Evolutionary conservation across 2,888 invertebrate genomes (phyloP).

Genomic region (Drosophila rellima): DNA sequence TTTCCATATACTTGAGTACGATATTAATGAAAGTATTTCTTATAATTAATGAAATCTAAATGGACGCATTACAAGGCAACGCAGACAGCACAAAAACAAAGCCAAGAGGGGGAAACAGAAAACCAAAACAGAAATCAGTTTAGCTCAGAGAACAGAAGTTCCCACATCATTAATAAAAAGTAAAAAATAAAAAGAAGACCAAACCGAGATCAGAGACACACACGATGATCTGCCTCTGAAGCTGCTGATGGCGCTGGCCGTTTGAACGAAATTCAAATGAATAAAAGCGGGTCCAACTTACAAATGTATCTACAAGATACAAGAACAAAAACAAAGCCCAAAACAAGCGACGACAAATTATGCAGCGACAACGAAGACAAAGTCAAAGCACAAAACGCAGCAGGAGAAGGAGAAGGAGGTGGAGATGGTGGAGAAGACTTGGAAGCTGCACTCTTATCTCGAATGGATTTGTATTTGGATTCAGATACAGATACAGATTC

Average conservation of each 20-base stretch:
- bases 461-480: slow-evolving; percentile 28
- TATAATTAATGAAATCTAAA: slow-evolving; percentile 78
- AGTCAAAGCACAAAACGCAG: slow-evolving; percentile 26
- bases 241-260: slow-evolving; percentile 50
- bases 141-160: slow-evolving; percentile 69
- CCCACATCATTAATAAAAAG: slow-evolving; percentile 79
- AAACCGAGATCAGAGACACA: slow-evolving; percentile 57
- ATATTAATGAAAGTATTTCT: slow-evolving; percentile 75
- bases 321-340: slow-evolving; percentile 38
- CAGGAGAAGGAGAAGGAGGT: slow-evolving; percentile 13
- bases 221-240: slow-evolving; percentile 63
- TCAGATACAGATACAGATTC: slow-evolving; percentile 11
- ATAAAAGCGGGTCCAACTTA: slow-evolving; percentile 67
- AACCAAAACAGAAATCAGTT: slow-evolving; percentile 39
- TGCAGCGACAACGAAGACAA: slow-evolving; percentile 64
- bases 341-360: slow-evolving; percentile 75
- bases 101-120: neutral
- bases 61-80: slow-evolving; percentile 54
- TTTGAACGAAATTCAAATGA: slow-evolving; percentile 71
- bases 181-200: slow-evolving; percentile 20
- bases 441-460: slow-evolving; percentile 40
- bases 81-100: slow-evolving; percentile 35
- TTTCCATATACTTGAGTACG: slow-evolving; percentile 38
- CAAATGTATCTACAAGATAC: slow-evolving; percentile 79
- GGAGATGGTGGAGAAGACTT: slow-evolving; percentile 8